phyloP scores from a whole-genome alignment of 1,140 invertebrate species.

The Hyles vespertilio region DNA sequence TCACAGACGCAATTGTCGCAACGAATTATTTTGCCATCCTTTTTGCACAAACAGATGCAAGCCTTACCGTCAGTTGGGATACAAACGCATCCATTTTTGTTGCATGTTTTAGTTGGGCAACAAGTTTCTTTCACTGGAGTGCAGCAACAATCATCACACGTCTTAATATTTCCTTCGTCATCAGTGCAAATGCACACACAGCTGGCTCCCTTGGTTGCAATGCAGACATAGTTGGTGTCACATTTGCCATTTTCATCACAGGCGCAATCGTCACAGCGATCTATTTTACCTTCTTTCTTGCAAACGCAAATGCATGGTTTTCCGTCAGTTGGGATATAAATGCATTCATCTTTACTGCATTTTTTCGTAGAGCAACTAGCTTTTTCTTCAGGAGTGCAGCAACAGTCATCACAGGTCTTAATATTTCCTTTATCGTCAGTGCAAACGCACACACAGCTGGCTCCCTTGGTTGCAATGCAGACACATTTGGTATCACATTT shows the following conservation, averaged over 20 bases:
- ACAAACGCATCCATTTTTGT: conserved; percentile 23
- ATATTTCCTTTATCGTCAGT: conserved; percentile 18
- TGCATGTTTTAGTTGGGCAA: conserved; percentile 8
- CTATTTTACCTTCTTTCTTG: conserved; percentile 11
- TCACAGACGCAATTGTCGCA: conserved; percentile 22
- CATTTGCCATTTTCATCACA: conserved; percentile 14
- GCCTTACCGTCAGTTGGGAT: conserved; percentile 17
- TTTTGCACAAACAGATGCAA: conserved; percentile 29
- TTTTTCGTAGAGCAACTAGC: too few relatives aligned
- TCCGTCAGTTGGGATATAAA: conserved; percentile 26
- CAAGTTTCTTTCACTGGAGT: background rate
- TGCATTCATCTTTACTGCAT: background rate
- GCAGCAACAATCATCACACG: conserved; percentile 23
- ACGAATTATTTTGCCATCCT: conserved; percentile 16
- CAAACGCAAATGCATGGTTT: conserved; percentile 33
- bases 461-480: conserved; percentile 25
- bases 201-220: conserved; percentile 26
- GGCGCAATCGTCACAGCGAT: conserved; percentile 13
- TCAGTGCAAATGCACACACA: conserved; percentile 31
- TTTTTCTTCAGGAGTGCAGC: conserved; percentile 9
- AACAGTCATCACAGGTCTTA: conserved; percentile 17
- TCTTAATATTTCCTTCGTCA: conserved; percentile 12
- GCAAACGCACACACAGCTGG: conserved; percentile 31
- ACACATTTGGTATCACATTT: conserved; percentile 18
- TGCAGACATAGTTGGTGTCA: conserved; percentile 13